Percentiles rank a stretch among this genome's conserved stretches.
Conservation (phyloP, 64 coral and sea anemone species). For the Exaiptasia diaphana region DNA sequence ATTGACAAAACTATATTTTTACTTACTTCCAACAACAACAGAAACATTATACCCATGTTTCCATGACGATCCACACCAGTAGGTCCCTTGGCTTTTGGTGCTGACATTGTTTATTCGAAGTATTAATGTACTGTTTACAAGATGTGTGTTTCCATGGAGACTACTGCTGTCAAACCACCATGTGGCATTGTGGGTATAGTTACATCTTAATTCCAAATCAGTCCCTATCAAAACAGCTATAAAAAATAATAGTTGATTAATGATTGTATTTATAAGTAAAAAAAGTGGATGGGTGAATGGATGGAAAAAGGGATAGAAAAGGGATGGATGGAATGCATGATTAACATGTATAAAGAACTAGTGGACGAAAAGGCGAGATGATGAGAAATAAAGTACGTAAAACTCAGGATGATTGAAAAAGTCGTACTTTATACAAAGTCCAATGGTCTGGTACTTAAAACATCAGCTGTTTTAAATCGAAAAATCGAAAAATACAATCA, state of each 20-base stretch:
- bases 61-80: not conserved
- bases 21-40: not conserved
- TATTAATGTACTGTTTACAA: not conserved
- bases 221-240: not conserved
- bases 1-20: too few species aligned
- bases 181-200: not conserved
- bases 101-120: not conserved
- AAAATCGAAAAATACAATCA: too few species aligned
- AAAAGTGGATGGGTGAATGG: too few species aligned
- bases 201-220: not conserved
- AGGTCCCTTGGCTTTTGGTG: not conserved
- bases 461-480: too few species aligned
- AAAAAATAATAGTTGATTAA: not conserved
- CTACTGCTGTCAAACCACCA: not conserved
- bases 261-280: not conserved
- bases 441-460: too few species aligned
- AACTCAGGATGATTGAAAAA: too few species aligned
- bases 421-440: too few species aligned
- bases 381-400: too few species aligned
- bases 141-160: not conserved
- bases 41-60: not conserved
- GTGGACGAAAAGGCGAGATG: too few species aligned
- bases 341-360: too few species aligned
- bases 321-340: not conserved
- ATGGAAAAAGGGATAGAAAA: too few species aligned